These are phyloP conservation scores for Hydropsyche betteni DNA, from an alignment of 2,888 invertebrate genomes.

Conservation along the genomic window DNA sequence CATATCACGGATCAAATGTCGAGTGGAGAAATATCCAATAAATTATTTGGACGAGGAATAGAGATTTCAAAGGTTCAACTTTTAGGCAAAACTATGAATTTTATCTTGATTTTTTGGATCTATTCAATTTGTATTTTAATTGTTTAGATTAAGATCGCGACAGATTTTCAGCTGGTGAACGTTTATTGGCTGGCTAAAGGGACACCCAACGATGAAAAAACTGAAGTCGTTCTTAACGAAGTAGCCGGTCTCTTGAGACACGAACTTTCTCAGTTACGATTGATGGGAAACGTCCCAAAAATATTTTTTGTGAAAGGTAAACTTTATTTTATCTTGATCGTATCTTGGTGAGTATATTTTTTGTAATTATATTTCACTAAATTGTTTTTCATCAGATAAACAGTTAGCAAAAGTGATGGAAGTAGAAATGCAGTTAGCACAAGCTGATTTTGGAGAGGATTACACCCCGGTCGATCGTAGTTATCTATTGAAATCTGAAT, in stretches of 20 bases:
- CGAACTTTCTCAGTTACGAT: constrained; percentile 74
- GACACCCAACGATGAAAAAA: constrained; percentile 62
- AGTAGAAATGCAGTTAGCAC: constrained; percentile 68
- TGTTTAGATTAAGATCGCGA: constrained; percentile 69
- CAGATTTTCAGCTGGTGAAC: constrained; percentile 73
- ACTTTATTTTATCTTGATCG: constrained; percentile 13
- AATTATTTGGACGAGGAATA: constrained; percentile 67
- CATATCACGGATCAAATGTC: constrained; percentile 81
- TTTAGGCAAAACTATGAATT: background rate
- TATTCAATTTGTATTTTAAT: constrained; percentile 25
- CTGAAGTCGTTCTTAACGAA: constrained; percentile 65
- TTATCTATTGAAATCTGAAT: constrained; percentile 55
- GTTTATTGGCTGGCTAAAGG: constrained; percentile 78
- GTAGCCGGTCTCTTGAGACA: constrained; percentile 72
- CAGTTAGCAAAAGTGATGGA: constrained; percentile 65
- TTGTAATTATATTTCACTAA: background rate
- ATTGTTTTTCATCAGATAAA: constrained; percentile 63
- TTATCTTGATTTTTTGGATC: background rate
- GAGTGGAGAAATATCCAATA: constrained; percentile 69
- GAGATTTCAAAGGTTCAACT: constrained; percentile 73
- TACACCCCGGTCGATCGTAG: constrained; percentile 63
- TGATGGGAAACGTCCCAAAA: constrained; percentile 80
- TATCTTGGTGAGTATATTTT: background rate
- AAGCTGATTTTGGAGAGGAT: constrained; percentile 76
- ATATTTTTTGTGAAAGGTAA: constrained; percentile 77